Evolutionary conservation across 92 coral and sea anemone species (phyloP).

Genomic region (Epizoanthus ramosus): DNA sequence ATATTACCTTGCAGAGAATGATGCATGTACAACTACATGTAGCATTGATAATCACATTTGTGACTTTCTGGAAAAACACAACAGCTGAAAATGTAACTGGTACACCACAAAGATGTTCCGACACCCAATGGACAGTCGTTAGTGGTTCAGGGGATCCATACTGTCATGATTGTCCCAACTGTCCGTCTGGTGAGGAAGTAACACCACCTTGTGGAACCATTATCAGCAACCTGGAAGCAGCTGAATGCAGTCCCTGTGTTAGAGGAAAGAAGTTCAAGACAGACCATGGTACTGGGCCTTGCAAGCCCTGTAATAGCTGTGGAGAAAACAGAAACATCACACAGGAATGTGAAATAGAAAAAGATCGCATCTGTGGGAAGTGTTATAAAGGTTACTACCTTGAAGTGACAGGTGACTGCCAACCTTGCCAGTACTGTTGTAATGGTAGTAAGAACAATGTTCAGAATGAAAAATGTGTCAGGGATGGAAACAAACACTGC

Average conservation of each 20-base stretch:
- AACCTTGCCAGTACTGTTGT: conserved; percentile 19
- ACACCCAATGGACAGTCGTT: not conserved
- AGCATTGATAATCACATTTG: no score
- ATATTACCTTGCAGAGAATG: no score
- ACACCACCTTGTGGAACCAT: conserved; percentile 1
- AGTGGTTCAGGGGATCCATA: not conserved
- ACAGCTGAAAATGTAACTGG: not conserved
- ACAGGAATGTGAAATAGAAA: not conserved
- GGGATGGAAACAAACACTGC: conserved; percentile 25
- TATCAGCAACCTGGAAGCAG: not conserved
- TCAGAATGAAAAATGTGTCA: conserved; percentile 13
- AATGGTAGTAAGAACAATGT: not conserved
- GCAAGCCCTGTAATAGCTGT: conserved; percentile 24
- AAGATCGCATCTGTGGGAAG: conserved; percentile 5
- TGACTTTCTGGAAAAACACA: no score
- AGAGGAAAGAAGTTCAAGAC: conserved; percentile 4
- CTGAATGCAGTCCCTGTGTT: not conserved
- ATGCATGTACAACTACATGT: no score
- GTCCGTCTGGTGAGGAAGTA: conserved; percentile 19
- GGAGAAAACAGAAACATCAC: not conserved
- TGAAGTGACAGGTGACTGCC: not conserved
- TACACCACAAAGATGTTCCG: not conserved
- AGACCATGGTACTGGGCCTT: not conserved
- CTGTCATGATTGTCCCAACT: conserved; percentile 14
- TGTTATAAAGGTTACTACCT: conserved; percentile 13